These are phyloP conservation scores for Lipophrys pholis DNA, from an alignment of 2,113 vertebrate genomes.

Conservation along the genomic window DNA sequence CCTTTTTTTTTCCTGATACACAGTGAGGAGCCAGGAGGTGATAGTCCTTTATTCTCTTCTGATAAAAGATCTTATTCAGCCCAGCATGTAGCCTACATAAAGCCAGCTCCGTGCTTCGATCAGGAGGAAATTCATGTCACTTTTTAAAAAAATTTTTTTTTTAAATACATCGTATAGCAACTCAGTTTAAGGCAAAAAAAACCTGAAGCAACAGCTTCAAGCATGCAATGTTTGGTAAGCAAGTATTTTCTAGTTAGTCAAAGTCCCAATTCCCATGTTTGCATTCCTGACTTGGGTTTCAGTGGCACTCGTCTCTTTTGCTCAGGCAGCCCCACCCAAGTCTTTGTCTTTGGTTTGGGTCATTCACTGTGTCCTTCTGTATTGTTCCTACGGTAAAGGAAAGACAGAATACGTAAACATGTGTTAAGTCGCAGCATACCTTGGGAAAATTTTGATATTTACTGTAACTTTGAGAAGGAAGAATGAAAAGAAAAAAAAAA, in stretches of 20 bases:
- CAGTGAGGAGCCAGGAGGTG: conserved; percentile 24
- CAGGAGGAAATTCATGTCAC: conserved; percentile 7
- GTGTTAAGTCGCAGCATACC: conserved; percentile 14
- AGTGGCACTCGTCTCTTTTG: conserved; percentile 51
- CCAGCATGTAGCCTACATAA: conserved; percentile 43
- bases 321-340: conserved; percentile 42
- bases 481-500: neutral
- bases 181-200: conserved; percentile 1
- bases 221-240: conserved; percentile 9
- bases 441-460: conserved; percentile 1
- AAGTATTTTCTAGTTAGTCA: conserved; percentile 16
- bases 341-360: conserved; percentile 58
- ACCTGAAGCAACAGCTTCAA: neutral
- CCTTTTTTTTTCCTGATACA: conserved; percentile 62
- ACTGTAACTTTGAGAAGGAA: neutral
- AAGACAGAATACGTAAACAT: conserved; percentile 26
- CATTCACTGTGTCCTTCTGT: conserved; percentile 59
- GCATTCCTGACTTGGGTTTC: conserved; percentile 64
- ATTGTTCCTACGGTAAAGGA: conserved; percentile 52
- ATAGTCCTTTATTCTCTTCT: conserved; percentile 61
- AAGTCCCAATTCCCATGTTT: conserved; percentile 60
- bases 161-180: neutral
- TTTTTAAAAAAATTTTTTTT: no score
- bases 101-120: conserved; percentile 24
- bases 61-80: conserved; percentile 71